Percentiles rank a stretch among this genome's conserved stretches.
phyloP scores from a whole-genome alignment of 1,140 invertebrate genomes.

The Drosophila funebris region DNA sequence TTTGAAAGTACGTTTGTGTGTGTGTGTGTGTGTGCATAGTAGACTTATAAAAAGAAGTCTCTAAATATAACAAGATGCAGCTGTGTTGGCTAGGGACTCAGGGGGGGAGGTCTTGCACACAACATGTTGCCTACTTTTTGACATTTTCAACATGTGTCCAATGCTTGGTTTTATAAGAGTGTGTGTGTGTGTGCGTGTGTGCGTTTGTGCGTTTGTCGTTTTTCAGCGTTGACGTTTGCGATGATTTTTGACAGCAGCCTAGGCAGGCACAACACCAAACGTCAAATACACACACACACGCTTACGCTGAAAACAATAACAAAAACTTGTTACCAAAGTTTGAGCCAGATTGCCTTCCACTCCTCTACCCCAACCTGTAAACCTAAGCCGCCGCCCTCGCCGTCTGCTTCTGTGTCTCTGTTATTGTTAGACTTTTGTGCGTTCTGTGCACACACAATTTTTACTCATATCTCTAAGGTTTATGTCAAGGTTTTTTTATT shows the following conservation, averaged over 20 bases:
- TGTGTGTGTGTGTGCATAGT: constrained; percentile 19
- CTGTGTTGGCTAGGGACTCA: background rate
- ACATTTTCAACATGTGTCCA: constrained; percentile 80
- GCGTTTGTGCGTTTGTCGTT: constrained; percentile 46
- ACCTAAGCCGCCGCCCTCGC: background rate
- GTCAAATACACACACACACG: constrained; percentile 24
- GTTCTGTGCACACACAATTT: constrained; percentile 68
- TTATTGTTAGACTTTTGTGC: constrained; percentile 77
- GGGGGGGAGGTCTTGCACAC: constrained; percentile 47
- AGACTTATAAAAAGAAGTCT: constrained; percentile 48
- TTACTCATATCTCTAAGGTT: constrained; percentile 78
- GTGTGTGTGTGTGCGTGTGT: constrained; percentile 1
- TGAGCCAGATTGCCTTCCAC: constrained; percentile 71
- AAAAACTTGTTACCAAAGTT: constrained; percentile 80
- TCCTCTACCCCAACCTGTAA: constrained; percentile 15
- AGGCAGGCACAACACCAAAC: constrained; percentile 57
- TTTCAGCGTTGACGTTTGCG: constrained; percentile 78
- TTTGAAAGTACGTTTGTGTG: constrained; percentile 7
- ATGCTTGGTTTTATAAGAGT: constrained; percentile 34
- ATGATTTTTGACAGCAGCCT: constrained; percentile 81
- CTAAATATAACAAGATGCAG: constrained; percentile 55
- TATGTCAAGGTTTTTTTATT: constrained; percentile 79
- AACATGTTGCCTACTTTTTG: constrained; percentile 81
- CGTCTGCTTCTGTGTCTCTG: constrained; percentile 11
- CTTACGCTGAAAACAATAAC: constrained; percentile 64